Evolutionary conservation across 2,888 invertebrate species (phyloP).

Genomic region (Trissoscelio sp.): DNA sequence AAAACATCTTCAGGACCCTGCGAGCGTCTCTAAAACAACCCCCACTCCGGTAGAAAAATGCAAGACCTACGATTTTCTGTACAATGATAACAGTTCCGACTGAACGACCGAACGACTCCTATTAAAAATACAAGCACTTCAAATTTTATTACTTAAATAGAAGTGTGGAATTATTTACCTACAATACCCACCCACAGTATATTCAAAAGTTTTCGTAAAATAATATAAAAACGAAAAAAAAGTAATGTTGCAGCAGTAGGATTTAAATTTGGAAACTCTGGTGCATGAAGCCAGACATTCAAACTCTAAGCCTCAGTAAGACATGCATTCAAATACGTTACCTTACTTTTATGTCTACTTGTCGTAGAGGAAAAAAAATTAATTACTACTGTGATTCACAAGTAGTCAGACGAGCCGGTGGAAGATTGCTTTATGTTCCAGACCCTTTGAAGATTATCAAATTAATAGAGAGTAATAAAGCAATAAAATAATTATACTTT

Average conservation of each 20-base stretch:
- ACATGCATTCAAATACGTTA: background rate
- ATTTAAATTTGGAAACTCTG: background rate
- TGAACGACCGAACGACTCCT: too few relatives aligned
- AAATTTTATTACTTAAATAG: too few relatives aligned
- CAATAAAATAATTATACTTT: constrained; percentile 6
- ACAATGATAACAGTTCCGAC: too few relatives aligned
- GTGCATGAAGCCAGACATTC: background rate
- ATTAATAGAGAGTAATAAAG: constrained; percentile 22
- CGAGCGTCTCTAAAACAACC: too few relatives aligned
- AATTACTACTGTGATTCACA: constrained; percentile 27
- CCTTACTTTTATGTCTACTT: constrained; percentile 14
- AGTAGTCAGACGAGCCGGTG: background rate
- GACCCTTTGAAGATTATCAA: constrained; percentile 15
- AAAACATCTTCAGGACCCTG: too few relatives aligned
- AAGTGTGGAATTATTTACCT: too few relatives aligned
- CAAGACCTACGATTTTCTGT: too few relatives aligned
- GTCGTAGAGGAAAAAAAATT: constrained; percentile 9
- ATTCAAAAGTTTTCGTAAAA: too few relatives aligned
- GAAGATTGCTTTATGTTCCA: constrained; percentile 13
- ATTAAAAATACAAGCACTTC: too few relatives aligned
- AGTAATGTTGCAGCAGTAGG: background rate
- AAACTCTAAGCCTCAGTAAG: background rate
- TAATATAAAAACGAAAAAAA: too few relatives aligned
- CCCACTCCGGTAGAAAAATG: too few relatives aligned
- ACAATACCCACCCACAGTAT: too few relatives aligned